A percentile compares a stretch with the other conserved stretches of the same genome.
Evolutionary conservation across 1,140 invertebrate species (phyloP).

Genomic region (Papilio helenus): DNA sequence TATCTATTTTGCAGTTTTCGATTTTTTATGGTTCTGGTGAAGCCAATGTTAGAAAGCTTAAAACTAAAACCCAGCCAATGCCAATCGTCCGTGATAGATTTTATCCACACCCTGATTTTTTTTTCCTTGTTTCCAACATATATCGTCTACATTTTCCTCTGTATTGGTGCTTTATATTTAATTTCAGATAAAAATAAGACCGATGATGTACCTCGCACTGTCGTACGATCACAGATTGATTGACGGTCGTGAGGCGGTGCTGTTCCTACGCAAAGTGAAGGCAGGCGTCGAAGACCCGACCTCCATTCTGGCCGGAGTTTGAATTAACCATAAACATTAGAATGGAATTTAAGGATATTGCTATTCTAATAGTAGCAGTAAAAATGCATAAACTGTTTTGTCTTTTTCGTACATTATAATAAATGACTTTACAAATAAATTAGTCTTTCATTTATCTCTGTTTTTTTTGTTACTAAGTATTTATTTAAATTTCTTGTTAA

Average conservation of each 20-base stretch:
- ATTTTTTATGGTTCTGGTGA: too few species aligned
- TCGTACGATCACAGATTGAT: slow-evolving; percentile 99
- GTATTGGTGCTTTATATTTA: neutral
- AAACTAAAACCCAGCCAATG: too few species aligned
- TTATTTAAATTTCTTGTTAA: too few species aligned
- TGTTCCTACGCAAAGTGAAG: slow-evolving; percentile 98
- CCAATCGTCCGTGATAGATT: too few species aligned
- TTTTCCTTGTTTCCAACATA: neutral
- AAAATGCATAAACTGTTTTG: slow-evolving; percentile 6
- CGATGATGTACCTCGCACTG: slow-evolving; percentile 99
- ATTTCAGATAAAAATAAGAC: slow-evolving; percentile 93
- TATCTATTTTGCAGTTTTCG: too few species aligned
- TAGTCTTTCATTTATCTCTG: neutral
- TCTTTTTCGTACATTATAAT: slow-evolving; percentile 32
- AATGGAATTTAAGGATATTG: slow-evolving; percentile 30
- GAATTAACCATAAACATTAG: slow-evolving; percentile 61
- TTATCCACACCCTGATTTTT: too few species aligned
- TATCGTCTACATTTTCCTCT: too few species aligned
- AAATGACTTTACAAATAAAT: slow-evolving; percentile 36
- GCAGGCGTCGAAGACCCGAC: slow-evolving; percentile 98
- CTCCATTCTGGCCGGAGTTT: slow-evolving; percentile 94
- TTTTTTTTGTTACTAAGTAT: neutral
- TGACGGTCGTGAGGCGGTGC: slow-evolving; percentile 99
- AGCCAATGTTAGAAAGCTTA: too few species aligned
- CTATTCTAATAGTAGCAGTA: slow-evolving; percentile 7